Base-by-base conservation (phyloP, 2,797 vertebrate species). In the Tinamus major region DNA sequence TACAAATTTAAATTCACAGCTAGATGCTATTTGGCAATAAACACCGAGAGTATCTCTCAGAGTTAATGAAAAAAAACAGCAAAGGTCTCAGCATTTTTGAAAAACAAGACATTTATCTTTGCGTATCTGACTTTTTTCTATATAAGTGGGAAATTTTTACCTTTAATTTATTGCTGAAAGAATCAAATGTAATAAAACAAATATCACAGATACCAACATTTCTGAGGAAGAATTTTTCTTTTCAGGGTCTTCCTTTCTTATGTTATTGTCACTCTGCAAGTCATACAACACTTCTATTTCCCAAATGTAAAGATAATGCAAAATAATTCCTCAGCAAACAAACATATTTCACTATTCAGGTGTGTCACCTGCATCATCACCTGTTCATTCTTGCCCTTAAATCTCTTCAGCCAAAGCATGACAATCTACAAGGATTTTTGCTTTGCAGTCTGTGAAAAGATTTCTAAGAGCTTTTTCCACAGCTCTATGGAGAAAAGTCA, bases 271-370 rank as follows among this genome's bases (percentile, higher is more conserved):
- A 77, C 58, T 79, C 24, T 75, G 84, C 7, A 78, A 96, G 59
- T 48, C 51, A 44, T 51, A 67, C 13, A 59, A 35, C 42, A 39
- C 44, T 53, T 85, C 82, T 68, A 72, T 81, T 94, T 93, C 90
- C 51, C 79, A 79, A 78, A 79, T 76, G 53, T 86, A 95, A 91
- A 81, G 63, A 80, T 72, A 39, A 91, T 93, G 53, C 72, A 61
- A 94, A 92, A 10, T 56, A 80, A 84, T 35, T 67, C 93, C 79
- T 92, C 65, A 84, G 78, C 29, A 78, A 75, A 74, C 29, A 88
- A 93, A 78, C 23, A 29, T n/a, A 6, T 78, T 87, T 94, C 35
- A 69, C 9, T 21, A 10, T 84, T 33, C 13, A 82, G 37, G 90
- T 91, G n/a, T 77, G 72, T 37, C 53, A 69, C 19, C 49, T 51